Conservation (phyloP, 2,113 vertebrate species). For the Paedocypris sp. region DNA sequence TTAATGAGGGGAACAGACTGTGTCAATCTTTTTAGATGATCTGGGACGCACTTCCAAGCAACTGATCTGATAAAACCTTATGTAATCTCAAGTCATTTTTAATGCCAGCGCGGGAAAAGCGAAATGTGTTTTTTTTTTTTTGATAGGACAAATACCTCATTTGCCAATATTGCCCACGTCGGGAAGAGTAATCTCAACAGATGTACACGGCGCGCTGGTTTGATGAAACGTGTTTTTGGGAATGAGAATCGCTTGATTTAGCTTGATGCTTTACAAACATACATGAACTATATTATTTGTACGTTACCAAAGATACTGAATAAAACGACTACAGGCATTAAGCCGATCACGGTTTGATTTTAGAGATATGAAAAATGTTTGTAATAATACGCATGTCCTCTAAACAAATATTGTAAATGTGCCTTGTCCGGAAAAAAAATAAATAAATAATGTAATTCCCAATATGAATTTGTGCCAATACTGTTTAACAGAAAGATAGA, state of each 20-base stretch:
- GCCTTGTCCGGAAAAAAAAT: too few relatives aligned
- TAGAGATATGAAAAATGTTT: too few relatives aligned
- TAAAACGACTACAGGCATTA: background rate
- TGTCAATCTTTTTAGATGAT: constrained; percentile 3
- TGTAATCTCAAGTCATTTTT: constrained; percentile 1
- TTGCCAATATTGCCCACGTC: background rate
- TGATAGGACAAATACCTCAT: background rate
- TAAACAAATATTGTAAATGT: too few relatives aligned
- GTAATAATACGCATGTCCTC: too few relatives aligned
- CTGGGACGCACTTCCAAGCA: background rate
- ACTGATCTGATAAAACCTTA: background rate
- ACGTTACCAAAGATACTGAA: background rate
- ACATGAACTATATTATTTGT: background rate
- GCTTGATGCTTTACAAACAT: background rate
- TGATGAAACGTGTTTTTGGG: background rate
- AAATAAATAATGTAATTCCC: too few relatives aligned
- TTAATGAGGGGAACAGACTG: background rate
- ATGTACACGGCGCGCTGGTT: background rate
- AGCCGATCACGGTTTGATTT: background rate
- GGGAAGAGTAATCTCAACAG: background rate
- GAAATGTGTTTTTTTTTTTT: background rate
- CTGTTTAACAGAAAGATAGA: too few relatives aligned
- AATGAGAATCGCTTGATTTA: background rate
- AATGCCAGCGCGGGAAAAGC: background rate
- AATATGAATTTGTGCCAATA: too few relatives aligned